A percentile compares a stretch with the other conserved stretches of the same genome.
These are phyloP conservation scores for Blastobasis lacticolella DNA, from an alignment of 2,888 invertebrate species.

Conservation along the genomic window DNA sequence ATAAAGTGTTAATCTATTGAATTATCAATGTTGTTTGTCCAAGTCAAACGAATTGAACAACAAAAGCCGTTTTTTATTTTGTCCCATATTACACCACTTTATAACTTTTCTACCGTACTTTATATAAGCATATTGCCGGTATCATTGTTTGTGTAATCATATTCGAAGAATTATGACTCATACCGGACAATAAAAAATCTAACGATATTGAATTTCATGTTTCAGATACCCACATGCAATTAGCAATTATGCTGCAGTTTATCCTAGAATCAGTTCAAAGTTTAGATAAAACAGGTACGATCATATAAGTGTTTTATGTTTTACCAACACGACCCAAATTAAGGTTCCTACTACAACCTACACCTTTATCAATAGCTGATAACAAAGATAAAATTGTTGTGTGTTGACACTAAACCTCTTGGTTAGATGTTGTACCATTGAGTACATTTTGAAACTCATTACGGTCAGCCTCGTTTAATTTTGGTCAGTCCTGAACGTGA, in stretches of 20 bases:
- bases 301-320: not conserved
- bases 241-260: slow-evolving; percentile 3
- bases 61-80: no score
- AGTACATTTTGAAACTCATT: slow-evolving; percentile 6
- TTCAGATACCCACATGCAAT: not conserved
- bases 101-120: no score
- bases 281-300: slow-evolving; percentile 33
- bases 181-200: not conserved
- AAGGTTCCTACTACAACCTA: slow-evolving; percentile 33
- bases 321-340: slow-evolving; percentile 55
- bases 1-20: no score
- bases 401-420: slow-evolving; percentile 24
- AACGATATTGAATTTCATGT: not conserved
- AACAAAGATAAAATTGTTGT: slow-evolving; percentile 64
- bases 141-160: no score
- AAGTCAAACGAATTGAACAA: no score
- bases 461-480: slow-evolving; percentile 9
- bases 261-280: slow-evolving; percentile 7
- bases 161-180: no score
- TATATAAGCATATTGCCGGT: no score
- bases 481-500: slow-evolving; percentile 29
- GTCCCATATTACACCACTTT: no score
- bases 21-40: no score
- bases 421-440: slow-evolving; percentile 21
- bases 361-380: slow-evolving; percentile 60